These are phyloP conservation scores for Nothocercus nigrocapillus DNA, from an alignment of 2,113 vertebrate species.

Conservation along the genomic window DNA sequence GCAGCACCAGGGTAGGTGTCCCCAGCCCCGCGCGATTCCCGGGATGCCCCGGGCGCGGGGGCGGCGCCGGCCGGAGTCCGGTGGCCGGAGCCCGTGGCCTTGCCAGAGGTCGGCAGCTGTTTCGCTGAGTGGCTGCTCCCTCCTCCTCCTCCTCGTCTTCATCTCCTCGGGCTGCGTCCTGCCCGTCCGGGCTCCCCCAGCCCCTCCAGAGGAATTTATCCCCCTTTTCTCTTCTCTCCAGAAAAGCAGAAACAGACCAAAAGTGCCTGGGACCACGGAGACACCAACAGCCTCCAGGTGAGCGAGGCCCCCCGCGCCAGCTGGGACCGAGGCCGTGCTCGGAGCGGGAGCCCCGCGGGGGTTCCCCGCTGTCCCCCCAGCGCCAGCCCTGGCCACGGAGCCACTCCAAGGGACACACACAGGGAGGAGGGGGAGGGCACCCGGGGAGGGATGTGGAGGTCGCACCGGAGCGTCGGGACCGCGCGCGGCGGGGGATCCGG, in stretches of 20 bases:
- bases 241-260: conserved; percentile 85
- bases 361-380: neutral
- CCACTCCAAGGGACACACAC: no score
- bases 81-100: neutral
- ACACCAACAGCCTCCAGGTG: conserved; percentile 87
- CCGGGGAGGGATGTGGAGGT: neutral
- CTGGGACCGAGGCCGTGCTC: neutral
- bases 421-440: neutral
- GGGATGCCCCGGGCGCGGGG: neutral
- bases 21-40: rapidly evolving
- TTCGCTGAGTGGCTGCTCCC: neutral
- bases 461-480: no score
- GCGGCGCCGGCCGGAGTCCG: neutral
- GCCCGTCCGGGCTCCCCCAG: rapidly evolving
- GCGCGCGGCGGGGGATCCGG: rapidly evolving
- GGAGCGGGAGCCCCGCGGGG: neutral
- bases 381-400: neutral
- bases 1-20: conserved; percentile 87
- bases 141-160: neutral
- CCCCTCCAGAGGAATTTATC: neutral
- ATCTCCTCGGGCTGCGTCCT: neutral
- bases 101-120: rapidly evolving
- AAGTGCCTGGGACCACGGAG: conserved; percentile 84
- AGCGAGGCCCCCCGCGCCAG: neutral
- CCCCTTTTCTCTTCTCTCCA: conserved; percentile 35